phyloP scores from a whole-genome alignment of 2,888 invertebrate species.

The Xestia sexstrigata region DNA sequence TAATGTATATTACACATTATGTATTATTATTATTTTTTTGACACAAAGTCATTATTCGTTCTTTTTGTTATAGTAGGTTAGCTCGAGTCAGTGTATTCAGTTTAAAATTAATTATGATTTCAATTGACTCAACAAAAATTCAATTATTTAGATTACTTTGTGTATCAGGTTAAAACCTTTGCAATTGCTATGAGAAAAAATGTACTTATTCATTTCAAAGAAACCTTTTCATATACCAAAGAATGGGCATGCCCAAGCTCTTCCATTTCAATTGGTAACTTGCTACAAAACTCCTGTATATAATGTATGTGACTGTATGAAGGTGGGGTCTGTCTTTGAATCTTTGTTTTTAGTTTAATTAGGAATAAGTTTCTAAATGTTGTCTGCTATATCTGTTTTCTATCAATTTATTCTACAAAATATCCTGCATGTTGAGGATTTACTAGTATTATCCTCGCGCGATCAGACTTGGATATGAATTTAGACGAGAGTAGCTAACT shows the following conservation, averaged over 20 bases:
- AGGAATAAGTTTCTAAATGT: conserved; percentile 64
- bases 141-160: conserved; percentile 25
- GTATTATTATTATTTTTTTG: conserved; percentile 37
- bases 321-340: conserved; percentile 58
- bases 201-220: conserved; percentile 50
- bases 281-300: conserved; percentile 55
- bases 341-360: conserved; percentile 60
- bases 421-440: conserved; percentile 27
- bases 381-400: conserved; percentile 65
- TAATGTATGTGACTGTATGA: conserved; percentile 58
- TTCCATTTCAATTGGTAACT: conserved; percentile 51
- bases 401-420: conserved; percentile 66
- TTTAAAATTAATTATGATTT: conserved; percentile 23
- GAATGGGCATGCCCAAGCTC: conserved; percentile 47
- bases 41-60: conserved; percentile 43
- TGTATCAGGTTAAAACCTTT: conserved; percentile 21
- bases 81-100: conserved; percentile 27
- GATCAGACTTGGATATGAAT: background rate
- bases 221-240: conserved; percentile 62
- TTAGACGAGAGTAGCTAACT: background rate
- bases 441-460: conserved; percentile 19
- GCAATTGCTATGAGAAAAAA: conserved; percentile 26
- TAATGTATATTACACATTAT: conserved; percentile 21
- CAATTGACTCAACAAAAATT: conserved; percentile 16
- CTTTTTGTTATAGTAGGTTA: conserved; percentile 45